A percentile compares a stretch with the other conserved stretches of the same genome.
Conservation (phyloP, 1,140 invertebrate genomes). For the Drosophila elegans region DNA sequence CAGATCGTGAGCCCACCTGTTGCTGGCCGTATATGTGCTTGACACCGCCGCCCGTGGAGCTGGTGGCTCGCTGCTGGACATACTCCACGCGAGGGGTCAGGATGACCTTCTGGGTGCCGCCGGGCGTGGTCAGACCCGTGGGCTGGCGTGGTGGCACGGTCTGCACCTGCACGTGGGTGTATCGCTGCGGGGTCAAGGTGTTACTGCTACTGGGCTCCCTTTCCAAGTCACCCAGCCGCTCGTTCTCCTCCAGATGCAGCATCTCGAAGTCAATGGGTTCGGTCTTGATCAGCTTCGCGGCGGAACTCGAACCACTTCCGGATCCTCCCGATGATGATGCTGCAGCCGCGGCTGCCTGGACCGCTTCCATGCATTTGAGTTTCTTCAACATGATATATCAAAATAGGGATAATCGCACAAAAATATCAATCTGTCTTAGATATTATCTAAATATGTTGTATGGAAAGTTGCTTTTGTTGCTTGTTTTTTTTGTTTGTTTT, state of each 20-base stretch:
- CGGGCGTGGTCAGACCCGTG: conserved; percentile 57
- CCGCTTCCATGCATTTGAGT: conserved; percentile 78
- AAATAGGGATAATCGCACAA: conserved; percentile 28
- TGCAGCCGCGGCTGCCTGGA: conserved; percentile 59
- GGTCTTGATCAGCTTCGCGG: conserved; percentile 70
- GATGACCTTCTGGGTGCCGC: conserved; percentile 80
- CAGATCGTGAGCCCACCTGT: conserved; percentile 10
- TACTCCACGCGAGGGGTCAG: conserved; percentile 77
- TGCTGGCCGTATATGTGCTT: conserved; percentile 66
- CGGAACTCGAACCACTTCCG: not conserved
- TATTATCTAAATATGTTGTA: conserved; percentile 29
- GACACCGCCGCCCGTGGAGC: conserved; percentile 31
- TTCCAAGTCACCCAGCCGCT: conserved; percentile 13
- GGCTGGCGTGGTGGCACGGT: conserved; percentile 75
- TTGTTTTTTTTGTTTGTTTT: no score
- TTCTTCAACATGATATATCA: conserved; percentile 73
- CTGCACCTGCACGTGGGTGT: conserved; percentile 80
- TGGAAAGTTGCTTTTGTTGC: conserved; percentile 36
- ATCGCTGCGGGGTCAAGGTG: conserved; percentile 41
- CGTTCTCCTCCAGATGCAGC: conserved; percentile 72
- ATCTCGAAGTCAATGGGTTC: conserved; percentile 80
- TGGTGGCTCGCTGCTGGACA: conserved; percentile 60
- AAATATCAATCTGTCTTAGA: conserved; percentile 48
- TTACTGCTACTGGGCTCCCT: conserved; percentile 16
- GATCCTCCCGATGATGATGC: conserved; percentile 6